Conservation (phyloP, 2,888 invertebrate genomes). For the Stenotaenia linearis region DNA sequence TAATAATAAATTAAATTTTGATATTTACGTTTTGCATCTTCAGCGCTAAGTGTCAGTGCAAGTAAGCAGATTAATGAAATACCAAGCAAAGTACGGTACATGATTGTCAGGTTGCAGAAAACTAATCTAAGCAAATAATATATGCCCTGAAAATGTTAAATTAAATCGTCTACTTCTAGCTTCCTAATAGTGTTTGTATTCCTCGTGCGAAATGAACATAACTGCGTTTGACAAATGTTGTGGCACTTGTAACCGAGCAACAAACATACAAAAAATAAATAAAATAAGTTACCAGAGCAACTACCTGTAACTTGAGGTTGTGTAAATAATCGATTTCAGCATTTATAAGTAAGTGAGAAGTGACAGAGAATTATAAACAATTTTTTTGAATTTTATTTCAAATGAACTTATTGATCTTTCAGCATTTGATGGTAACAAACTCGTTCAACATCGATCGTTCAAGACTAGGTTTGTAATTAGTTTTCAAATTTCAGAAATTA, state of each 20-base stretch:
- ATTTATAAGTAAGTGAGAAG: neutral
- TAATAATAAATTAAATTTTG: too few relatives aligned
- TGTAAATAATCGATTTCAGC: neutral
- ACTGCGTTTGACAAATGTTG: neutral
- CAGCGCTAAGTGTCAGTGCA: neutral
- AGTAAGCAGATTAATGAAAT: neutral
- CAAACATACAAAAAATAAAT: neutral
- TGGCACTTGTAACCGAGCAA: neutral
- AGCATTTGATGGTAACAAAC: too few relatives aligned
- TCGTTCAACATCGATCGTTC: neutral
- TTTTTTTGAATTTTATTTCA: neutral
- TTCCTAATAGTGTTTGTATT: neutral
- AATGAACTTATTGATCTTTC: too few relatives aligned
- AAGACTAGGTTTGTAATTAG: neutral
- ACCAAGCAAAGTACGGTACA: neutral
- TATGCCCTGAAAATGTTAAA: neutral
- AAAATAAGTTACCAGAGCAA: neutral
- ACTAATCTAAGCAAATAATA: neutral
- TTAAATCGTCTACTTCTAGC: neutral
- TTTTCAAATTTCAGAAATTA: conserved; percentile 46
- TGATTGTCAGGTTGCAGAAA: neutral
- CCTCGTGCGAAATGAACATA: neutral
- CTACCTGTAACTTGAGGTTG: neutral
- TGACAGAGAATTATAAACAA: neutral
- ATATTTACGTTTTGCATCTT: neutral